Conservation (phyloP, 2,797 vertebrate species). For the Trachurus trachurus region DNA sequence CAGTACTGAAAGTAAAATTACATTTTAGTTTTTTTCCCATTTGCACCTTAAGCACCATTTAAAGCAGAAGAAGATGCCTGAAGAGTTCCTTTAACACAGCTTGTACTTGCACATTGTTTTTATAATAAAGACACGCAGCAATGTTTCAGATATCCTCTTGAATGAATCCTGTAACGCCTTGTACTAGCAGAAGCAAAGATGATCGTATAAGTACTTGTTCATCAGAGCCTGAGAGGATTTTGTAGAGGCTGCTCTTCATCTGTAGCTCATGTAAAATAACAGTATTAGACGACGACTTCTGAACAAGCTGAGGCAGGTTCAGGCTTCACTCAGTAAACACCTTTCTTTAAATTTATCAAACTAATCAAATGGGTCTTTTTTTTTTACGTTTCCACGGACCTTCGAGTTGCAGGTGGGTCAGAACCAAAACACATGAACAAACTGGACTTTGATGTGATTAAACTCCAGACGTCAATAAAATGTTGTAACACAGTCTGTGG, state of each 20-base stretch:
- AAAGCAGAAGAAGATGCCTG: constrained; percentile 21
- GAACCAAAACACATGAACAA: constrained; percentile 55
- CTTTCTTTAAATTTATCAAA: constrained; percentile 6
- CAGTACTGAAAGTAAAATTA: constrained; percentile 8
- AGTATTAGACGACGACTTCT: background rate
- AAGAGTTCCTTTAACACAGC: constrained; percentile 16
- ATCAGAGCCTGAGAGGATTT: constrained; percentile 36
- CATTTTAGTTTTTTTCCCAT: constrained; percentile 21
- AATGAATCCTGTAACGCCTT: constrained; percentile 41
- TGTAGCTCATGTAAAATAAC: constrained; percentile 22
- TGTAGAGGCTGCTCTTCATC: constrained; percentile 33
- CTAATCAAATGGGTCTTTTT: background rate
- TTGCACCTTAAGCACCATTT: constrained; percentile 55
- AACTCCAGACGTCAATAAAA: constrained; percentile 76
- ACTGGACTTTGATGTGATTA: constrained; percentile 70
- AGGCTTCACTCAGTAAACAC: constrained; percentile 11
- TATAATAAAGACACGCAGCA: constrained; percentile 26
- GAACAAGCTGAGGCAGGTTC: constrained; percentile 1
- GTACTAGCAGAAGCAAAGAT: constrained; percentile 8
- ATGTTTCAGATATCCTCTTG: constrained; percentile 40
- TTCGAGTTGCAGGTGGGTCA: constrained; percentile 33
- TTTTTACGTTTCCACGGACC: constrained; percentile 13
- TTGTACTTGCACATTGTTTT: constrained; percentile 20
- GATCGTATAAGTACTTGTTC: constrained; percentile 1
- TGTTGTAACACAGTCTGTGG: constrained; percentile 29